Base-by-base conservation (phyloP, 2,113 vertebrate species). In the Myotis yumanensis region DNA sequence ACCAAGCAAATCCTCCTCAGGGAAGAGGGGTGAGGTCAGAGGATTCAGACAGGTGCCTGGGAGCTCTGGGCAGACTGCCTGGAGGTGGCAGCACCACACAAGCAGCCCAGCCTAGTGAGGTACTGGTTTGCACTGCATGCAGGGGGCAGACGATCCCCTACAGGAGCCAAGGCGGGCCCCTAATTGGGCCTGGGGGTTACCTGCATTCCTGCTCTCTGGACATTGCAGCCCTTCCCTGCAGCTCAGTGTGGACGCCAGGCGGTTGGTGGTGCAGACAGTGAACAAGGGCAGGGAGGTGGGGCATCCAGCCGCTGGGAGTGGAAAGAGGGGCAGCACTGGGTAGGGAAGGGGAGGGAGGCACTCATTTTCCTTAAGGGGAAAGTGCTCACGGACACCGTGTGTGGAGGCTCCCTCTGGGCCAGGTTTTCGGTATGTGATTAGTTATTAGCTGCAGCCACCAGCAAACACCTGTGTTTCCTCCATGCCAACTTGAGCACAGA, bases 211-310 rank as follows among this genome's bases (percentile, higher is more conserved):
- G 64, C 48, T 48, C 32, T 11, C 48, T 87, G 25, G 18, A 37
- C 18, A 22, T 17, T 1, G 2, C 8, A 3, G 25, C 20, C 8
- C n/a, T 9, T 43, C 62, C 46, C 62, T 68, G 62, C 62, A 73
- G 37, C 43, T 25, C 7, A 32, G 20, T 68, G 10, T 1, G 1
- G 35, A 52, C 23, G 6, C n/a, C 0, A n/a, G 23, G 43, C 8
- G 57, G 35, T 93, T 57, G 72, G 37, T 43, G 52, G 35, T 7
- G 25, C 48, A 4, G 40, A 11, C 11, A 22, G 69, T 8, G n/a
- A 77, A 57, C 17, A 12, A 22, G 20, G 10, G 12, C n/a, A 35
- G 59, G 59, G 48, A 16, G 51, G 40, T 11, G 14, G 5, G 7
- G 32, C 30, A 22, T 59, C 25, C 4, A 1, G 32, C 20, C 37